phyloP scores from a whole-genome alignment of 2,113 vertebrate genomes.

The Tachysurus vachellii region DNA sequence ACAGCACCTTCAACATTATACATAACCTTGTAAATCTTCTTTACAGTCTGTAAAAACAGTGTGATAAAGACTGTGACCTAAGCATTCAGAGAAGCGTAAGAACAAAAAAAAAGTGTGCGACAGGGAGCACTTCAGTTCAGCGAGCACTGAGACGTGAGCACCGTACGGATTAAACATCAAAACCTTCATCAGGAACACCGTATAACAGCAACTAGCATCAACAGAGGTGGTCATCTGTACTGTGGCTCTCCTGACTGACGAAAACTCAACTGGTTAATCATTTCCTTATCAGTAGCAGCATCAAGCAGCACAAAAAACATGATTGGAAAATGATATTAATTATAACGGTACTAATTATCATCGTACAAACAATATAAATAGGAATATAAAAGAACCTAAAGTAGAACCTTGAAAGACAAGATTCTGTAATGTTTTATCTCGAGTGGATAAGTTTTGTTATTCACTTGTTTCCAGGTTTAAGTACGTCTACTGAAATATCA shows the following conservation, averaged over 20 bases:
- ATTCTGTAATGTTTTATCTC: not conserved
- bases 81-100: not conserved
- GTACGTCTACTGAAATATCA: not conserved
- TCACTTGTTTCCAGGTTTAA: not conserved
- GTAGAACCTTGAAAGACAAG: not conserved
- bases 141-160: too few species aligned
- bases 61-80: too few species aligned
- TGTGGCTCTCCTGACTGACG: not conserved
- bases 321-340: not conserved
- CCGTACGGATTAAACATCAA: not conserved
- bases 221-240: not conserved
- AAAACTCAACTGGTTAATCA: not conserved
- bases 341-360: too few species aligned
- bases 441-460: too few species aligned
- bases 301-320: not conserved
- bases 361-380: too few species aligned
- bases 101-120: not conserved
- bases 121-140: not conserved
- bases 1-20: not conserved
- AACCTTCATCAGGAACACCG: not conserved
- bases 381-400: too few species aligned
- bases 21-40: not conserved
- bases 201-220: not conserved
- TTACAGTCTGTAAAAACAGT: not conserved
- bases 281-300: not conserved